phyloP scores from a whole-genome alignment of 2,888 invertebrate species.

The Brenthis hecate region DNA sequence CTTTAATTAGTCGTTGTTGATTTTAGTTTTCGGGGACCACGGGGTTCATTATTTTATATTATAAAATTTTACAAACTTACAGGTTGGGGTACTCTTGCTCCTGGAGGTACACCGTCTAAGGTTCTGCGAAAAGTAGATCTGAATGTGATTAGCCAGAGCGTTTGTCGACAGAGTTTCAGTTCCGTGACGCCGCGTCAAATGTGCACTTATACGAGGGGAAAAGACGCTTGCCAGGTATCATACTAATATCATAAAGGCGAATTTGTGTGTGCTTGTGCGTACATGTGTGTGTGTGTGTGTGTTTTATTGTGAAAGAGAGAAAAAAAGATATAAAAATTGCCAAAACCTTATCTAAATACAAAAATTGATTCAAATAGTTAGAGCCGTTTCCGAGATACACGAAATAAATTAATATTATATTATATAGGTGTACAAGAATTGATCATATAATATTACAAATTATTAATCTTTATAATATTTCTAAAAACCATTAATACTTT shows the following conservation, averaged over 20 bases:
- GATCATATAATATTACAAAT: no score
- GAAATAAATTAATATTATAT: no score
- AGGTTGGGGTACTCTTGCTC: slow-evolving; percentile 84
- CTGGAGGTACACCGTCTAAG: slow-evolving; percentile 75
- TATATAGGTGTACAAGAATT: no score
- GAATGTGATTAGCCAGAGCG: slow-evolving; percentile 66
- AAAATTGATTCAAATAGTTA: no score
- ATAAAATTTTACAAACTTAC: neutral
- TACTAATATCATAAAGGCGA: no score
- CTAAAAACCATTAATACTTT: neutral
- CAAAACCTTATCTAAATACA: no score
- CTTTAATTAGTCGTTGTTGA: no score
- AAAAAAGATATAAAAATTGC: no score
- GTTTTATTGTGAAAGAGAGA: neutral
- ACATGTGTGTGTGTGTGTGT: neutral
- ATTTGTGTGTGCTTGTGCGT: no score
- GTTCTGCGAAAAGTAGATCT: slow-evolving; percentile 79
- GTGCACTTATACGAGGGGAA: slow-evolving; percentile 77
- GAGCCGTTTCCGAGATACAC: no score
- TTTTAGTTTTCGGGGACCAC: no score
- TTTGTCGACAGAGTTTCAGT: slow-evolving; percentile 58
- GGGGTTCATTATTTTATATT: no score
- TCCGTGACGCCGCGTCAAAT: slow-evolving; percentile 55
- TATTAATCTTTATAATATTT: neutral
- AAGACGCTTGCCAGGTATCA: slow-evolving; percentile 83